A percentile compares a stretch with the other conserved stretches of the same genome.
Evolutionary conservation across 2,888 invertebrate species (phyloP).

Genomic region (Lepetodrilus schrolli): DNA sequence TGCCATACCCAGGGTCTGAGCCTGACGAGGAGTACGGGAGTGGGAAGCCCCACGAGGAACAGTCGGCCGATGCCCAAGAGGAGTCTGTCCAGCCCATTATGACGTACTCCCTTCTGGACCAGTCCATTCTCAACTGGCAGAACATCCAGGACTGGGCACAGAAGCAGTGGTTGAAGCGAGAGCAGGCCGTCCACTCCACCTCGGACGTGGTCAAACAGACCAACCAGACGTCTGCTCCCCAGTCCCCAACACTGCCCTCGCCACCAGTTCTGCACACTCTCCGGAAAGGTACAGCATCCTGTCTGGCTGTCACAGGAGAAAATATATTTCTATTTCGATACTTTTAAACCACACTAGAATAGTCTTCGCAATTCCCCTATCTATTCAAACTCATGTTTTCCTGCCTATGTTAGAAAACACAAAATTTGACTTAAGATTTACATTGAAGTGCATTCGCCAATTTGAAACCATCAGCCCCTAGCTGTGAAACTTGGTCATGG

Average conservation of each 20-base stretch:
- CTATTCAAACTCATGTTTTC: neutral
- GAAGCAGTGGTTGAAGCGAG: conserved; percentile 72
- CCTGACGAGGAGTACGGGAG: conserved; percentile 46
- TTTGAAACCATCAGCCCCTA: no score
- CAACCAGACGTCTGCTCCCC: conserved; percentile 36
- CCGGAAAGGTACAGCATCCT: conserved; percentile 42
- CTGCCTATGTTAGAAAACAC: no score
- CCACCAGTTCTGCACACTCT: conserved; percentile 43
- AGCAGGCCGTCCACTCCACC: conserved; percentile 39
- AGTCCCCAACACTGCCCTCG: conserved; percentile 37
- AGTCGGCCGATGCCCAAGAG: conserved; percentile 49
- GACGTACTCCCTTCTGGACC: conserved; percentile 72
- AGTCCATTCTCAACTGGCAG: conserved; percentile 74
- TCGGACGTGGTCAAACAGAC: conserved; percentile 42
- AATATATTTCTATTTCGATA: no score
- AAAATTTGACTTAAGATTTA: no score
- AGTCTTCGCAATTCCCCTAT: neutral
- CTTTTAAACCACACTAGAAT: neutral
- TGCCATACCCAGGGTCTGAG: conserved; percentile 39
- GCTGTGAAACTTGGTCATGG: no score
- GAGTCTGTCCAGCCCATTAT: conserved; percentile 60
- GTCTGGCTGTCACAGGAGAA: no score
- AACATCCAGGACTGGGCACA: conserved; percentile 74
- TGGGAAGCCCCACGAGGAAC: conserved; percentile 53
- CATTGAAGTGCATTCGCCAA: no score